Conservation (phyloP, 2,797 vertebrate species). For the Myotis planiceps region DNA sequence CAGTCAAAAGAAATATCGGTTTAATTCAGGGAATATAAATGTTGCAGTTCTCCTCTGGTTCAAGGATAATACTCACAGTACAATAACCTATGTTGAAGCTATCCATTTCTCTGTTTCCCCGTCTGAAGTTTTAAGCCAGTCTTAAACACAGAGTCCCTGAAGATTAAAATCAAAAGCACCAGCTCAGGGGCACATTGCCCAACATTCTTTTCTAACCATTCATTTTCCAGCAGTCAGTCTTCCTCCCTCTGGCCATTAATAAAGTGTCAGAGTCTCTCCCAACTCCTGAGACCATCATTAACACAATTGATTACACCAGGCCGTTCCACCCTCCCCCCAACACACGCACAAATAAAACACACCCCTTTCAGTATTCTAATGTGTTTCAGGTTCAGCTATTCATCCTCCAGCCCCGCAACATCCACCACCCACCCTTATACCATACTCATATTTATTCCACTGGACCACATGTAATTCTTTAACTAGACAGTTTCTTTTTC, state of each 20-base stretch:
- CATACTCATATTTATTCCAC: neutral
- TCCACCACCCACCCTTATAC: neutral
- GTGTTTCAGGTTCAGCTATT: neutral
- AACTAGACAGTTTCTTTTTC: neutral
- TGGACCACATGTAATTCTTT: neutral
- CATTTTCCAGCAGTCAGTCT: neutral
- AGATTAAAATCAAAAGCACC: neutral
- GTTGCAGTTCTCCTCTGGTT: slow-evolving; percentile 6
- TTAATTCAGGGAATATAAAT: slow-evolving; percentile 27
- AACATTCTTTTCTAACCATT: neutral
- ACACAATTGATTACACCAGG: neutral
- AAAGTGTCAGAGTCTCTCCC: neutral
- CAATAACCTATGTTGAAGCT: neutral
- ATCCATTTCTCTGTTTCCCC: neutral
- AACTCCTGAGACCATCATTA: neutral
- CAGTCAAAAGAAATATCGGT: slow-evolving; percentile 21
- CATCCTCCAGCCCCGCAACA: neutral
- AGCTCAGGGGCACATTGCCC: neutral
- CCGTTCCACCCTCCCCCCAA: too few species aligned
- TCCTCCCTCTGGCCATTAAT: neutral
- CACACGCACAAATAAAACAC: neutral
- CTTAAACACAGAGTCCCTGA: neutral
- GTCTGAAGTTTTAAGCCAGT: neutral
- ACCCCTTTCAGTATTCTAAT: neutral
- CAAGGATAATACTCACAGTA: neutral